These are phyloP conservation scores for Brachionus paranguensis DNA, from an alignment of 1,140 invertebrate genomes.

Conservation along the genomic window DNA sequence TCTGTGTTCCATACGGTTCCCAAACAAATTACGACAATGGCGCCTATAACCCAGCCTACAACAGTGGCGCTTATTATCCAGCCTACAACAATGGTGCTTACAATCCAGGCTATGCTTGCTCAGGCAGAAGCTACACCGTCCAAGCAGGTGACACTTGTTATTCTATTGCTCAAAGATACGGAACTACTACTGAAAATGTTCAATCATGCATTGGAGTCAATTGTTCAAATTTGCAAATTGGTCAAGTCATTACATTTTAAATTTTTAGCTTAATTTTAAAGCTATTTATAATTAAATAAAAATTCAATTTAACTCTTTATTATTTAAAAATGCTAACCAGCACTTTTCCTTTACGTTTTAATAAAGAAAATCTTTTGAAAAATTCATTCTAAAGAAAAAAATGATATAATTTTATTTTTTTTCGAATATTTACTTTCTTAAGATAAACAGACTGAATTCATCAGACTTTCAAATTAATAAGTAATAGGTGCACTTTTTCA, in stretches of 20 bases:
- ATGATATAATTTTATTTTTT: no score
- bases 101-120: background rate
- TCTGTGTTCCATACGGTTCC: background rate
- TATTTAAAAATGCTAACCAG: no score
- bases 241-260: background rate
- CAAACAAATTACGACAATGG: background rate
- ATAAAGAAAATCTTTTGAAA: no score
- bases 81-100: background rate
- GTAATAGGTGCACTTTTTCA: no score
- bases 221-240: background rate
- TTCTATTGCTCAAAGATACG: background rate
- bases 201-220: background rate
- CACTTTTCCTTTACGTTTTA: no score
- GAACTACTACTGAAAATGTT: background rate
- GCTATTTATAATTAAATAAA: no score
- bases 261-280: background rate
- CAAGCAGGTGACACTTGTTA: constrained; percentile 13
- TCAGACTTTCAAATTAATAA: no score
- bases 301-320: no score
- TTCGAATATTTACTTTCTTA: no score
- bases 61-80: background rate
- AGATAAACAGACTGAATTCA: no score
- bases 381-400: no score
- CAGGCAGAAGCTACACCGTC: background rate
- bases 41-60: background rate